Percentiles rank a stretch among this genome's conserved stretches.
These are phyloP conservation scores for Scylla paramamosain DNA, from an alignment of 1,140 invertebrate species.

Conservation along the genomic window DNA sequence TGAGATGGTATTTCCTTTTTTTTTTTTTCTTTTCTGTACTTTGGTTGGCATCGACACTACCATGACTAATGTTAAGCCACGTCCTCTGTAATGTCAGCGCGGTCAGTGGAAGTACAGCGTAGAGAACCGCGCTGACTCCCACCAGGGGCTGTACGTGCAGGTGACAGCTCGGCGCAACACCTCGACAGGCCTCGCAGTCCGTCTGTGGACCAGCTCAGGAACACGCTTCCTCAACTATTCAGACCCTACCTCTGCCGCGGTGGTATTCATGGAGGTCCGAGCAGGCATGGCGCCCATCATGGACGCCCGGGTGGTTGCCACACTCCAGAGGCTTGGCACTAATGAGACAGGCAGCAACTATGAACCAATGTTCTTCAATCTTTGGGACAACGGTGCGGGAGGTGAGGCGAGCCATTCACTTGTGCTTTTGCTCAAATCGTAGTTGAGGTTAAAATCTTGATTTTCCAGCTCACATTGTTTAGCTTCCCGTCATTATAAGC, in stretches of 20 bases:
- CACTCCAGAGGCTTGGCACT: conserved; percentile 71
- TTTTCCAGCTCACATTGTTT: too few species aligned
- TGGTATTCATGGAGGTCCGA: conserved; percentile 79
- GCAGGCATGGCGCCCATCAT: conserved; percentile 81
- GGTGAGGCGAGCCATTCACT: conserved; percentile 78
- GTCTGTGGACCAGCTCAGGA: conserved; percentile 62
- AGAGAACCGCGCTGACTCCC: conserved; percentile 76
- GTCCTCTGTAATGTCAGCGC: conserved; percentile 31
- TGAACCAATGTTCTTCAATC: conserved; percentile 80
- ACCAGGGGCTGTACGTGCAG: conserved; percentile 75
- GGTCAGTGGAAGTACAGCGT: conserved; percentile 77
- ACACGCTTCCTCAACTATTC: conserved; percentile 51
- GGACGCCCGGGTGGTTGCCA: conserved; percentile 82
- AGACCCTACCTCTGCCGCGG: conserved; percentile 71
- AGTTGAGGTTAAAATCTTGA: too few species aligned
- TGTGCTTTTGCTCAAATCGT: too few species aligned
- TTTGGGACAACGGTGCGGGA: conserved; percentile 84
- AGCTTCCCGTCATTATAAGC: not conserved
- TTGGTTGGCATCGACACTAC: too few species aligned
- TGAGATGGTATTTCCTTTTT: too few species aligned
- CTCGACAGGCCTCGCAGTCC: conserved; percentile 64
- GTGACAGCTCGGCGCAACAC: conserved; percentile 71
- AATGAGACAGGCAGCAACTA: conserved; percentile 78
- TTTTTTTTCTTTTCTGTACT: too few species aligned
- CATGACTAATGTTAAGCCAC: not conserved